phyloP scores from a whole-genome alignment of 2,113 vertebrate genomes.

The Macquaria australasica region DNA sequence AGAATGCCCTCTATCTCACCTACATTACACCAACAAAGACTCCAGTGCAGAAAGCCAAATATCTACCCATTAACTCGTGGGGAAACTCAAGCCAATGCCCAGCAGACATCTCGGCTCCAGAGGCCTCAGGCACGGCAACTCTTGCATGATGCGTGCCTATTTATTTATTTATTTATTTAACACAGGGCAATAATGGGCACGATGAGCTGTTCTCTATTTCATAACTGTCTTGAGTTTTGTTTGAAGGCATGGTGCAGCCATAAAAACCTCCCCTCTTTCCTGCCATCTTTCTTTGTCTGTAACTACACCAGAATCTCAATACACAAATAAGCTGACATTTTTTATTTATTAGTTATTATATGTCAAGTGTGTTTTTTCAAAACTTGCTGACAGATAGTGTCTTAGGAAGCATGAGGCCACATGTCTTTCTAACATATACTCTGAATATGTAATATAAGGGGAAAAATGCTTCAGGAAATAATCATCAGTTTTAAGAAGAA shows the following conservation, averaged over 20 bases:
- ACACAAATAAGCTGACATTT: background rate
- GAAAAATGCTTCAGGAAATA: background rate
- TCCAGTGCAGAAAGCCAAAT: conserved; percentile 16
- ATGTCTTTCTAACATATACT: background rate
- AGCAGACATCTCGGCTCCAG: conserved; percentile 35
- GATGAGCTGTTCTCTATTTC: conserved; percentile 12
- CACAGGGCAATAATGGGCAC: conserved; percentile 11
- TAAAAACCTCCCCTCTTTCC: background rate
- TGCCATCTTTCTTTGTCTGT: background rate
- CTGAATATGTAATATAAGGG: background rate
- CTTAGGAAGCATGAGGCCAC: background rate
- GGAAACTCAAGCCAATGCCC: conserved; percentile 19
- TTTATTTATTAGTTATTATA: background rate
- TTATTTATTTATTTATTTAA: conserved; percentile 24
- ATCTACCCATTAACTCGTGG: conserved; percentile 12
- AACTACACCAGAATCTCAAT: background rate
- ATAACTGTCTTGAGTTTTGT: background rate
- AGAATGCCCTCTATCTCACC: background rate
- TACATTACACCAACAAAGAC: conserved; percentile 20
- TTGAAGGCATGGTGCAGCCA: background rate
- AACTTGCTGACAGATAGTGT: background rate
- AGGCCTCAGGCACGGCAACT: conserved; percentile 20
- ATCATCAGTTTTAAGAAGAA: background rate
- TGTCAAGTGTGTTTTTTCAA: background rate
- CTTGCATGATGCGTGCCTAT: background rate